These are phyloP conservation scores for Hassar affinis DNA, from an alignment of 2,113 vertebrate species.

Conservation along the genomic window DNA sequence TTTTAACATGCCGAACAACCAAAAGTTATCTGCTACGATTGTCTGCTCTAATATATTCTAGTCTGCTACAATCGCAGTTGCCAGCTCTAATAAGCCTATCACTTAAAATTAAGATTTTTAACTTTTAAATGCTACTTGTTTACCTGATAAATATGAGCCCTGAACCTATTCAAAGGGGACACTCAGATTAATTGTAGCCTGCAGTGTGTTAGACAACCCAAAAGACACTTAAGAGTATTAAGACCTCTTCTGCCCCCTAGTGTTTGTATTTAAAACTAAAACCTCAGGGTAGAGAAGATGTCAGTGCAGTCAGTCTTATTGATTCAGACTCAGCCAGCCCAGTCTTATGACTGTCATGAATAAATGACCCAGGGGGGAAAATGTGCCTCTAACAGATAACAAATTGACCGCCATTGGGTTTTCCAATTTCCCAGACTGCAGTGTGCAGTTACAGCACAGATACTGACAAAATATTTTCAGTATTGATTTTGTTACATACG, in stretches of 20 bases:
- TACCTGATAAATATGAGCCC: neutral
- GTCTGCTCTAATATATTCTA: too few species aligned
- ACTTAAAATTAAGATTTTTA: neutral
- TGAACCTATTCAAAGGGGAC: neutral
- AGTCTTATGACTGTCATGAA: slow-evolving; percentile 52
- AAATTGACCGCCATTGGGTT: slow-evolving; percentile 23
- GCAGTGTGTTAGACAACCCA: too few species aligned
- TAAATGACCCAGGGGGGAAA: slow-evolving; percentile 52
- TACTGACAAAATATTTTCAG: slow-evolving; percentile 52
- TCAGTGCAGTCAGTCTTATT: slow-evolving; percentile 54
- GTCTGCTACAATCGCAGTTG: neutral
- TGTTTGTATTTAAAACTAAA: slow-evolving; percentile 49
- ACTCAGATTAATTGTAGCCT: slow-evolving; percentile 1
- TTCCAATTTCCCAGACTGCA: slow-evolving; percentile 54
- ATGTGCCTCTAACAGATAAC: slow-evolving; percentile 48
- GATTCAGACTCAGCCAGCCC: slow-evolving; percentile 55
- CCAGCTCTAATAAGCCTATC: neutral
- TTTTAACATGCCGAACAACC: neutral
- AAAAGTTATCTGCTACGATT: neutral
- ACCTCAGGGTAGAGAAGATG: neutral
- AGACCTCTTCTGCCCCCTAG: slow-evolving; percentile 60
- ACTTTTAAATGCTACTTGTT: neutral
- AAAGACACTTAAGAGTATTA: neutral
- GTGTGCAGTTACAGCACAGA: slow-evolving; percentile 38
- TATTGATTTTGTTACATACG: slow-evolving; percentile 58